Evolutionary conservation across 2,113 vertebrate species (phyloP).

Genomic region (Xenopus laevis): DNA sequence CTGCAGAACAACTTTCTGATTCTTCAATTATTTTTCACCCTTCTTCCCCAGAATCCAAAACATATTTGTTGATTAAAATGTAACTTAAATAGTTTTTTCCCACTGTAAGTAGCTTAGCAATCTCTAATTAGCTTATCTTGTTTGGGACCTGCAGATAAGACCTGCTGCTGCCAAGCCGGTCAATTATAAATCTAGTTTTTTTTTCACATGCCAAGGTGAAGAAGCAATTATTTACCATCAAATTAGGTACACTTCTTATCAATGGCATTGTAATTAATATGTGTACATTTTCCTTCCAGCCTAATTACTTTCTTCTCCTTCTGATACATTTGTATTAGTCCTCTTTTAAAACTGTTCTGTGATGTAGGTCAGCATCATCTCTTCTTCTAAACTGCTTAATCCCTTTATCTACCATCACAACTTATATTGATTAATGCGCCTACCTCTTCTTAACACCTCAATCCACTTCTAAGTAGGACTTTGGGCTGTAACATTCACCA

Average conservation of each 20-base stretch:
- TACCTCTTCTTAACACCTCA: conserved; percentile 45
- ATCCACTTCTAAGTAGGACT: not conserved
- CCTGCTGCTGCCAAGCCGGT: not conserved
- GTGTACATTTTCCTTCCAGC: conserved; percentile 60
- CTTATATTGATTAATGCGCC: conserved; percentile 64
- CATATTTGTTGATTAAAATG: too few relatives aligned
- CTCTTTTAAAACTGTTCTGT: conserved; percentile 66
- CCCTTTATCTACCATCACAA: conserved; percentile 63
- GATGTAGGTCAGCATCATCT: conserved; percentile 67
- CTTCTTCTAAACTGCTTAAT: conserved; percentile 73
- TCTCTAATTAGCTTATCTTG: conserved; percentile 12
- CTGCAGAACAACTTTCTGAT: too few relatives aligned
- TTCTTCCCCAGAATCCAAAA: too few relatives aligned
- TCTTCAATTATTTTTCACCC: too few relatives aligned
- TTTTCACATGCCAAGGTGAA: not conserved
- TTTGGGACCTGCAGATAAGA: not conserved
- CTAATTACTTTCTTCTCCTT: conserved; percentile 71
- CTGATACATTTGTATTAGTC: conserved; percentile 73
- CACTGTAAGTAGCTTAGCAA: not conserved
- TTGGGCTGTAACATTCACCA: not conserved
- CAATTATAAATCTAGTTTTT: not conserved
- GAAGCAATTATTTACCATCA: conserved; percentile 52
- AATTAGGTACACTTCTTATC: conserved; percentile 56
- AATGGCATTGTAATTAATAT: conserved; percentile 52
- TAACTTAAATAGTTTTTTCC: not conserved